Evolutionary conservation across 2,888 invertebrate species (phyloP).

Genomic region (Sesamia inferens): DNA sequence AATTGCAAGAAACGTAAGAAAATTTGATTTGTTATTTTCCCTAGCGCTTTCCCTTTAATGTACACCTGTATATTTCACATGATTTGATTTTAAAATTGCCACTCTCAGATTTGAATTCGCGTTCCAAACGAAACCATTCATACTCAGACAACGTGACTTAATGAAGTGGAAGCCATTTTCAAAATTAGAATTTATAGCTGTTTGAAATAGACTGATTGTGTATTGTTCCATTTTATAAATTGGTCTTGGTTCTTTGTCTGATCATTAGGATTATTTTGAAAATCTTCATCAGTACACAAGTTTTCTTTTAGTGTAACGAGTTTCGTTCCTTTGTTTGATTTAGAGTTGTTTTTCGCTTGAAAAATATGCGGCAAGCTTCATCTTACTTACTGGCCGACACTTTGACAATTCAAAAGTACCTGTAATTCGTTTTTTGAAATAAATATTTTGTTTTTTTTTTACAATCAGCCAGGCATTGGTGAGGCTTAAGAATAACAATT

Average conservation of each 20-base stretch:
- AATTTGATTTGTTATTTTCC: not conserved
- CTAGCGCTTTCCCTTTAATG: not conserved
- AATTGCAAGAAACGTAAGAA: not conserved
- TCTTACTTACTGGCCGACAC: too few species aligned
- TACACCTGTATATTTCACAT: slow-evolving; percentile 8
- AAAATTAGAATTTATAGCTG: slow-evolving; percentile 26
- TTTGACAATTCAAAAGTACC: too few species aligned
- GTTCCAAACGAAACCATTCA: slow-evolving; percentile 21
- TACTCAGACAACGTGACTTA: not conserved
- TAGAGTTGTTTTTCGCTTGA: not conserved
- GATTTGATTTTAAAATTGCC: slow-evolving; percentile 23
- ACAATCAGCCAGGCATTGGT: too few species aligned
- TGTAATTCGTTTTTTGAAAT: too few species aligned
- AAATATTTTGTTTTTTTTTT: too few species aligned
- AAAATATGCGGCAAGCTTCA: not conserved
- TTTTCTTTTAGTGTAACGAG: slow-evolving; percentile 19
- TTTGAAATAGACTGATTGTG: not conserved
- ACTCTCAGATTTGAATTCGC: slow-evolving; percentile 6
- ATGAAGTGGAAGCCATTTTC: slow-evolving; percentile 15
- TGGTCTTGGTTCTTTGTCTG: slow-evolving; percentile 11
- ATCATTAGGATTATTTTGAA: slow-evolving; percentile 3
- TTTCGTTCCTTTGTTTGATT: slow-evolving; percentile 6
- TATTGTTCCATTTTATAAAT: slow-evolving; percentile 1
- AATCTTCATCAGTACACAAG: not conserved
- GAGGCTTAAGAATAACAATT: too few species aligned